Evolutionary conservation across 2,113 vertebrate species (phyloP).

Genomic region (Calonectris borealis): DNA sequence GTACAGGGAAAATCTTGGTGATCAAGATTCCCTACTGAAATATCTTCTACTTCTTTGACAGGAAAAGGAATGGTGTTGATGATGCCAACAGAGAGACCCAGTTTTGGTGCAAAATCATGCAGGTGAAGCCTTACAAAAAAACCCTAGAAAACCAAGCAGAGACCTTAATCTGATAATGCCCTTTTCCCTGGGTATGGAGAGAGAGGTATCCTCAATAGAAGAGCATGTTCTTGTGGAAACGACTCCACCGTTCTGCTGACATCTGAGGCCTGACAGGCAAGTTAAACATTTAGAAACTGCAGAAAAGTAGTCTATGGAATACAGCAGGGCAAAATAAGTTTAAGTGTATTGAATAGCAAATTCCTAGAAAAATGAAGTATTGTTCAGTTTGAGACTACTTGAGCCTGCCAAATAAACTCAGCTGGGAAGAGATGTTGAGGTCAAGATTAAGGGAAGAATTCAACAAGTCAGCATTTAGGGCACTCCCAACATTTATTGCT

Average conservation of each 20-base stretch:
- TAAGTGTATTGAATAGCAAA: background rate
- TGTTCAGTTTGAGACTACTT: background rate
- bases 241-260: background rate
- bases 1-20: background rate
- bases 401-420: slow-evolving; percentile 9
- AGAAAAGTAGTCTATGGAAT: background rate
- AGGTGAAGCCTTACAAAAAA: background rate
- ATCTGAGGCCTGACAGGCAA: background rate
- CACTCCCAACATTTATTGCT: background rate
- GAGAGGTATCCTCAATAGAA: background rate
- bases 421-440: background rate
- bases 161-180: background rate
- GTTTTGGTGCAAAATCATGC: background rate
- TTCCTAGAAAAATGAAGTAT: slow-evolving; percentile 23
- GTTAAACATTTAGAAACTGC: background rate
- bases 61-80: background rate
- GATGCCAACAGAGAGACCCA: background rate
- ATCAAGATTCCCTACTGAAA: background rate
- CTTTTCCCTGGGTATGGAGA: background rate
- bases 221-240: background rate
- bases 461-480: slow-evolving; percentile 2
- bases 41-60: background rate
- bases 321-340: background rate
- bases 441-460: slow-evolving; percentile 20
- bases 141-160: background rate